Base-by-base conservation (phyloP, 2,888 invertebrate genomes). In the Diadegma fenestrale region DNA sequence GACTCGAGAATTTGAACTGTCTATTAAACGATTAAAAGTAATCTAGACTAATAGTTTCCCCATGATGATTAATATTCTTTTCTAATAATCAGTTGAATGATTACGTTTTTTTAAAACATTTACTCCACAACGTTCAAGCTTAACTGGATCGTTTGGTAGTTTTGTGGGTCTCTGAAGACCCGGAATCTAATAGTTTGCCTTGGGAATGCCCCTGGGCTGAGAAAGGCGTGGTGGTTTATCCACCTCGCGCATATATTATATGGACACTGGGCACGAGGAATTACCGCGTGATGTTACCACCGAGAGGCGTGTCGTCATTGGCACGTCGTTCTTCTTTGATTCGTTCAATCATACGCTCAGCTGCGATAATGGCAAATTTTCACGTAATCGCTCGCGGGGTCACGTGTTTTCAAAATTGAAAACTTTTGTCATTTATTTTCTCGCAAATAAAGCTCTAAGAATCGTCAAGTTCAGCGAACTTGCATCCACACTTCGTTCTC, bases 151-250 rank as follows among this genome's bases (percentile, higher is more conserved):
- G 45, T 19, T 45, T 48, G 37, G 19, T 45, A 30, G 22, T 43
- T 58, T 37, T 26, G 30, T 63, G 58, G 8, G 45, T 58, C 66
- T 58, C 30, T 14, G 63, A 85, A 79, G 80, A 82, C 73, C 86
- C 88, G 89, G 88, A 90, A 89, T 89, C 90, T 88, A 88, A 90
- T 90, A 90, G 88, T 71, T 72, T 41, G 30, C 48, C 45, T 72
- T 72, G 51, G 26, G 54, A 89, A 91, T 93, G 92, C 92, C 93
- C 91, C 92, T 91, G 92, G 92, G 93, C 93, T 92, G 91, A 90
- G 93, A 93, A 93, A 93, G 93, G 92, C 91, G 91, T 91, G 92
- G 91, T 91, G 64, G 33, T 61, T 64, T 37, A 41, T 80, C 26
- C 58, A 77, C 84, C 58, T 68, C 66, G 61, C 51, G n/a, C n/a